A percentile compares a stretch with the other conserved stretches of the same genome.
phyloP scores from a whole-genome alignment of 2,113 vertebrate genomes.

The Glaucidium brasilianum region DNA sequence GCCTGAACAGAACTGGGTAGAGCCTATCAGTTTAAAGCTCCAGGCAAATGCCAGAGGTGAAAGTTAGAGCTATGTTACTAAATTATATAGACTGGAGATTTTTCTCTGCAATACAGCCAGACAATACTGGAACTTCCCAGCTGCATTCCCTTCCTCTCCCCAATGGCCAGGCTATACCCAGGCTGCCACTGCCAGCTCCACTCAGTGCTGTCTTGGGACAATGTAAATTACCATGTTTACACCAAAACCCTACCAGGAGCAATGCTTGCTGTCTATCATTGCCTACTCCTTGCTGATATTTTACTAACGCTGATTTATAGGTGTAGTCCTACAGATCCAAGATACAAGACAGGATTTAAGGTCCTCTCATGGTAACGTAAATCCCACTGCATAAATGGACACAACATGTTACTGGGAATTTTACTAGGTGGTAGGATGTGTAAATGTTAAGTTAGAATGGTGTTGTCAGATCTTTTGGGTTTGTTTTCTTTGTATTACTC shows the following conservation, averaged over 20 bases:
- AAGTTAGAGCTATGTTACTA: background rate
- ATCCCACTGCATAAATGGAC: background rate
- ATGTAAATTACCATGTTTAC: fast-evolving
- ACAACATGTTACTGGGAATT: background rate
- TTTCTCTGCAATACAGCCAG: background rate
- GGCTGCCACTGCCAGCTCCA: background rate
- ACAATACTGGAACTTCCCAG: background rate
- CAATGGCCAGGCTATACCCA: fast-evolving
- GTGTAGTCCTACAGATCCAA: background rate
- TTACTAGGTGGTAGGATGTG: background rate
- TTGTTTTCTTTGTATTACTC: background rate
- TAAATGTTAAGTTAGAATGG: background rate
- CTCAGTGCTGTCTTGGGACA: background rate
- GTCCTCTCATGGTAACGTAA: background rate
- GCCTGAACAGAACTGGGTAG: background rate
- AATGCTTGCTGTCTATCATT: background rate
- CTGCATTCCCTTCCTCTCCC: background rate
- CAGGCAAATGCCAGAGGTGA: background rate
- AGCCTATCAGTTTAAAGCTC: background rate
- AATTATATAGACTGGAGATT: background rate
- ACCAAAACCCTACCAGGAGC: background rate
- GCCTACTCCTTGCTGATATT: background rate
- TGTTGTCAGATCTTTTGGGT: background rate
- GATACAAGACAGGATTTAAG: background rate
- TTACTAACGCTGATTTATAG: background rate